Evolutionary conservation across 1,140 invertebrate genomes (phyloP).

Genomic region (Contarinia nasturtii): DNA sequence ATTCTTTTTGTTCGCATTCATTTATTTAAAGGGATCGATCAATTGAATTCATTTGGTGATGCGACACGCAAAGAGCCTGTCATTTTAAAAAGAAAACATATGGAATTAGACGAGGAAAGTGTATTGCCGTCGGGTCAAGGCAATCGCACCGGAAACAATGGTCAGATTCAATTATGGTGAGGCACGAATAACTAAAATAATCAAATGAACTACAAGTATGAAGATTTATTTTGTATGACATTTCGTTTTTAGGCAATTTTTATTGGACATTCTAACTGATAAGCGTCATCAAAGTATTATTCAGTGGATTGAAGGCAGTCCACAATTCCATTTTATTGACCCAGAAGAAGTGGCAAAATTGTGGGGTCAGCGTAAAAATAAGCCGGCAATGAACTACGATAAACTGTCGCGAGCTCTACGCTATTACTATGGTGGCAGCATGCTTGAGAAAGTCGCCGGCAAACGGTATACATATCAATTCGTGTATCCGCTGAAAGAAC

Average conservation of each 20-base stretch:
- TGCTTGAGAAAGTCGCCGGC: constrained; percentile 49
- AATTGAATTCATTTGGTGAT: too few relatives aligned
- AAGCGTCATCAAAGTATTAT: constrained; percentile 52
- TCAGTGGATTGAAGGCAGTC: constrained; percentile 63
- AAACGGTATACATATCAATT: constrained; percentile 83
- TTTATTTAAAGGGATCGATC: too few relatives aligned
- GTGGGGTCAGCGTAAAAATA: constrained; percentile 81
- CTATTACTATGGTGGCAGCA: constrained; percentile 76
- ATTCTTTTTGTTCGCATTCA: too few relatives aligned
- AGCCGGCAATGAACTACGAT: constrained; percentile 88
- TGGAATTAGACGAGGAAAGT: constrained; percentile 9
- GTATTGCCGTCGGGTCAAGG: constrained; percentile 10
- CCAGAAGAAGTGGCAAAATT: constrained; percentile 69
- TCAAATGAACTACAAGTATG: too few relatives aligned
- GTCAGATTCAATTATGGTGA: constrained; percentile 68
- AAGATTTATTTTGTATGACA: too few relatives aligned
- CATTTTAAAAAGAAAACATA: constrained; percentile 16
- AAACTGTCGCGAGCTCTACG: constrained; percentile 73
- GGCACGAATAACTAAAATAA: too few relatives aligned
- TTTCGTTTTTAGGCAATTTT: constrained; percentile 52
- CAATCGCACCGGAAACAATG: constrained; percentile 42
- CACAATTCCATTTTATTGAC: constrained; percentile 71
- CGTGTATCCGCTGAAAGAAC: constrained; percentile 64
- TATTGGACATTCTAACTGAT: constrained; percentile 71
- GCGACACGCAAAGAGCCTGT: constrained; percentile 17